Percentiles rank a stretch among this genome's conserved stretches.
Evolutionary conservation across 2,888 invertebrate genomes (phyloP).

Genomic region (Gastrophysa polygoni): DNA sequence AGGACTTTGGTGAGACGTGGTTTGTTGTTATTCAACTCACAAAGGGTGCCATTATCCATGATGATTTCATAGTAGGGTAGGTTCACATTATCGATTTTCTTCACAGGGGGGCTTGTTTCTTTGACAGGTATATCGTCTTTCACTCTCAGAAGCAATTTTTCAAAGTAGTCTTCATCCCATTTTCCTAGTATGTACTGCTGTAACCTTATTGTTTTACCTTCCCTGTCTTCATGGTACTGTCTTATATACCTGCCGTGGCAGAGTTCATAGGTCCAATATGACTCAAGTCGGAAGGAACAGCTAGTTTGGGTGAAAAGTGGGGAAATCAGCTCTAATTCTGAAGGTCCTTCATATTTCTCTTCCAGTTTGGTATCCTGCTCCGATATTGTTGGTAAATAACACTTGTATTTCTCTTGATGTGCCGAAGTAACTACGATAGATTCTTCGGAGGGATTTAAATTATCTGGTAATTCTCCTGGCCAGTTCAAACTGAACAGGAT

Average conservation of each 20-base stretch:
- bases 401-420: constrained; percentile 83
- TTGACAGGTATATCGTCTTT: constrained; percentile 62
- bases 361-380: constrained; percentile 63
- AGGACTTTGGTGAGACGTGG: constrained; percentile 81
- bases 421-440: constrained; percentile 73
- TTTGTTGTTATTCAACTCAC: constrained; percentile 83
- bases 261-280: constrained; percentile 96
- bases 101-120: constrained; percentile 59
- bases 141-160: constrained; percentile 62
- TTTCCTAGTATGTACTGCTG: constrained; percentile 88
- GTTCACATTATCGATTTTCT: constrained; percentile 86
- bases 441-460: constrained; percentile 60
- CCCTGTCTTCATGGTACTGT: constrained; percentile 96
- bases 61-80: constrained; percentile 88
- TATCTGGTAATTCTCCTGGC: constrained; percentile 64
- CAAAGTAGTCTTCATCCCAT: constrained; percentile 71
- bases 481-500: constrained; percentile 81
- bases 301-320: constrained; percentile 78
- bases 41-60: constrained; percentile 88
- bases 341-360: constrained; percentile 73
- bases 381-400: constrained; percentile 74
- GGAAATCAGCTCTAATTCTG: constrained; percentile 77
- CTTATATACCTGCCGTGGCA: constrained; percentile 91
- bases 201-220: constrained; percentile 78
- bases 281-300: constrained; percentile 79